These are phyloP conservation scores for Alectura lathami DNA, from an alignment of 2,113 vertebrate genomes.

Conservation along the genomic window DNA sequence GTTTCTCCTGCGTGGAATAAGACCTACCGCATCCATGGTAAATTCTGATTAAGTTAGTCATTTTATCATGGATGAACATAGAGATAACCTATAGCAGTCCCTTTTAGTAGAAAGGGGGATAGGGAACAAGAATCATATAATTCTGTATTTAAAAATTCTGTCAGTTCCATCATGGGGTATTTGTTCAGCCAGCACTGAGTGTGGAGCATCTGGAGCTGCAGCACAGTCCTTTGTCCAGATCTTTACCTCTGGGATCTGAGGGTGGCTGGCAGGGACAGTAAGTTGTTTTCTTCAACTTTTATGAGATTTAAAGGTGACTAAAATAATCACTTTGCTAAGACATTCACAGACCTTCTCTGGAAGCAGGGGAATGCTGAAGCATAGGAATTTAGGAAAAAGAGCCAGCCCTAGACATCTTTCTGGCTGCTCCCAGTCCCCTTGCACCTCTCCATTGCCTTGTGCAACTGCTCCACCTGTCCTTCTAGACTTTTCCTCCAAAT, in stretches of 20 bases:
- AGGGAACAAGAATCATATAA: background rate
- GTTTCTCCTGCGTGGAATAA: constrained; percentile 21
- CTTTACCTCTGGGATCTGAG: background rate
- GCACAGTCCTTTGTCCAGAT: too few species aligned
- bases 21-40: background rate
- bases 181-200: background rate
- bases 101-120: background rate
- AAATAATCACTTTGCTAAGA: background rate
- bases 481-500: background rate
- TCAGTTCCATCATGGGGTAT: background rate
- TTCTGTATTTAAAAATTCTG: background rate
- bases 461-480: background rate
- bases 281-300: background rate
- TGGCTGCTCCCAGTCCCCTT: background rate
- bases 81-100: background rate
- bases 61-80: background rate
- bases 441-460: background rate
- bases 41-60: background rate
- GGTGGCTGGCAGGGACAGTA: background rate
- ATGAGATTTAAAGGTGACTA: background rate
- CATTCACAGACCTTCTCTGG: background rate
- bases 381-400: background rate
- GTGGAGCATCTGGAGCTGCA: background rate
- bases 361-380: background rate
- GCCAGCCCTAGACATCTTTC: background rate